A percentile compares a stretch with the other conserved stretches of the same genome.
Evolutionary conservation across 1,140 invertebrate genomes (phyloP).

Genomic region (Drosophila truncata): DNA sequence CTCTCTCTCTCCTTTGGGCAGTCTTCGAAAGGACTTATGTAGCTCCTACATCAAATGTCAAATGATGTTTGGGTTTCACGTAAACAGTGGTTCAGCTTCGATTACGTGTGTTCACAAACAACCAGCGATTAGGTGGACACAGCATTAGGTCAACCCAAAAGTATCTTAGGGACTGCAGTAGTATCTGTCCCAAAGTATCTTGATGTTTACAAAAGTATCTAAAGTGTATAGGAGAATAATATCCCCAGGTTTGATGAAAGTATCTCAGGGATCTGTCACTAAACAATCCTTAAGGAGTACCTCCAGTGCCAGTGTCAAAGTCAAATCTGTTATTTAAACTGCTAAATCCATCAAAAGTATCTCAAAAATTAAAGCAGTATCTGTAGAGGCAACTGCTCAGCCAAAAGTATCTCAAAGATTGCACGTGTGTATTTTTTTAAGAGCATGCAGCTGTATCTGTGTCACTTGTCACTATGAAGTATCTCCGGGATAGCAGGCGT

Average conservation of each 20-base stretch:
- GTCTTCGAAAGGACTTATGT: conserved; percentile 23
- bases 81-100: conserved; percentile 36
- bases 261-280: not conserved
- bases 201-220: not conserved
- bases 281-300: not conserved
- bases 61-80: conserved; percentile 14
- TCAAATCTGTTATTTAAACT: not conserved
- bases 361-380: not conserved
- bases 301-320: too few species aligned
- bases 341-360: not conserved
- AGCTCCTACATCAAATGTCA: conserved; percentile 45
- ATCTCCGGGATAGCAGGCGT: conserved; percentile 3
- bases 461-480: conserved; percentile 19
- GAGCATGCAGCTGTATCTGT: conserved; percentile 7
- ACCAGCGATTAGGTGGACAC: conserved; percentile 55
- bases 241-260: not conserved
- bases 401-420: conserved; percentile 11
- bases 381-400: not conserved
- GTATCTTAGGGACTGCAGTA: conserved; percentile 10
- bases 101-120: conserved; percentile 47
- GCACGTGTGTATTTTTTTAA: not conserved
- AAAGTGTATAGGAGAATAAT: not conserved
- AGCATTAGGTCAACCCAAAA: conserved; percentile 67
- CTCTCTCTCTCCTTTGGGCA: conserved; percentile 27
- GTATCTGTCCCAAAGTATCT: conserved; percentile 13